Base-by-base conservation (phyloP, 2,797 vertebrate species). In the Phoeniculus purpureus region DNA sequence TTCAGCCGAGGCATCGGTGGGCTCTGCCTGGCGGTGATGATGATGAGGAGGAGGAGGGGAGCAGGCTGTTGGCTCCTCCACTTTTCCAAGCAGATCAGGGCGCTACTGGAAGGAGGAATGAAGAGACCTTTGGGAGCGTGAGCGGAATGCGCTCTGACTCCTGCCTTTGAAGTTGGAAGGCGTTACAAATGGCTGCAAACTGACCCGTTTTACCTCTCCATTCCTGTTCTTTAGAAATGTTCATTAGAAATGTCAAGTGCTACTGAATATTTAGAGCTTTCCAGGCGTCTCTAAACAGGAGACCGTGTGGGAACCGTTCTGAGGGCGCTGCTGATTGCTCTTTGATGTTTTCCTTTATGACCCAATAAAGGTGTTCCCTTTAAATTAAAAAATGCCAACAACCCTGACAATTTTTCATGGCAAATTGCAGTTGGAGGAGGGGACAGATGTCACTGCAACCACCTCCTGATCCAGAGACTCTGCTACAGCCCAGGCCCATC, bases 281-380 rank as follows among this genome's bases (percentile, higher is more conserved):
- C 18, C 78, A 78, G 83, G 60, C 26, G 5, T 64, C 71, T 59
- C 40, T 25, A 82, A 93, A 82, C n/a, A 82, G 68, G 25, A 74
- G 61, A 73, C 77, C 54, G 17, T 60, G 91, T 37, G 61, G 68
- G 72, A 18, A 22, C 54, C 76, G 2, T 64, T 70, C 79, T 5
- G 21, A 89, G 54, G 5, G 29, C 15, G 4, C 85, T 65, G 31
- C 18, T 81, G 81, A 89, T 86, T 54, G 87, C 92, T 93, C 94
- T 93, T 87, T 95, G 87, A 85, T 89, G 65, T 77, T 85, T 82
- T 64, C 68, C 61, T 94, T 93, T 86, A 87, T 26, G 73, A 89
- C 89, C 85, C 43, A 80, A 82, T 82, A 96, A 94, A 95, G 48
- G 31, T 58, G 87, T 91, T 80, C 79, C 3, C 1, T 61, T 89